Conservation (phyloP, 2,113 vertebrate genomes). For the Stigmatopora argus region DNA sequence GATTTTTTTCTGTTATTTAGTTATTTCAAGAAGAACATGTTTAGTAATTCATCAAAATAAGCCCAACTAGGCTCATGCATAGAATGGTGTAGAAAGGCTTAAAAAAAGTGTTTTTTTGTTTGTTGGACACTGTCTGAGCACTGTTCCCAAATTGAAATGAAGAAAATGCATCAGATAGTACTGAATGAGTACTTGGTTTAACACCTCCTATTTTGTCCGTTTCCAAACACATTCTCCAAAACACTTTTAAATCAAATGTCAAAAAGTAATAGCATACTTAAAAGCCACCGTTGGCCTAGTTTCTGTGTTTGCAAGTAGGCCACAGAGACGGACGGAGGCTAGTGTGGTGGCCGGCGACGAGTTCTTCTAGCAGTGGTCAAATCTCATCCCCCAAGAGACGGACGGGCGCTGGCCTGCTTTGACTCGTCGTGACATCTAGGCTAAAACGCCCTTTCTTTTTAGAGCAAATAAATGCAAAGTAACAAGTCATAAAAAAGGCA, state of each 20-base stretch:
- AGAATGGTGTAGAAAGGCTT: no score
- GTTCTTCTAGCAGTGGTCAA: slow-evolving; percentile 49
- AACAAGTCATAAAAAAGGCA: background rate
- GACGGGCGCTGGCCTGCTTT: slow-evolving; percentile 44
- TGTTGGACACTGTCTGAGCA: no score
- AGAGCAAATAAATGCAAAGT: background rate
- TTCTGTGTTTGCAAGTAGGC: slow-evolving; percentile 60
- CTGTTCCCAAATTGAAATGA: background rate
- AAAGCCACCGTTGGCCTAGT: slow-evolving; percentile 56
- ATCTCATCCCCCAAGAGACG: slow-evolving; percentile 41
- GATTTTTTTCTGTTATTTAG: no score
- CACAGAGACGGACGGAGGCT: slow-evolving; percentile 36
- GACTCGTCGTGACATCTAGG: slow-evolving; percentile 24
- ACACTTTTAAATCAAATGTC: slow-evolving; percentile 31
- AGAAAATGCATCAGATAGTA: background rate
- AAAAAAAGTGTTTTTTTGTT: no score
- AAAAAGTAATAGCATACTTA: slow-evolving; percentile 20
- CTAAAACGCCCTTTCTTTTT: slow-evolving; percentile 13
- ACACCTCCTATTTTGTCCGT: background rate
- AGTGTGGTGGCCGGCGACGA: slow-evolving; percentile 49
- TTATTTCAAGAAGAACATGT: no score
- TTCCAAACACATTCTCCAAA: background rate
- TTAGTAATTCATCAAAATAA: no score
- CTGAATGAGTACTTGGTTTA: no score
- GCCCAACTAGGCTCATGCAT: no score